Percentiles rank a stretch among this genome's conserved stretches.
phyloP scores from a whole-genome alignment of 2,113 vertebrate genomes.

The Lipophrys pholis region DNA sequence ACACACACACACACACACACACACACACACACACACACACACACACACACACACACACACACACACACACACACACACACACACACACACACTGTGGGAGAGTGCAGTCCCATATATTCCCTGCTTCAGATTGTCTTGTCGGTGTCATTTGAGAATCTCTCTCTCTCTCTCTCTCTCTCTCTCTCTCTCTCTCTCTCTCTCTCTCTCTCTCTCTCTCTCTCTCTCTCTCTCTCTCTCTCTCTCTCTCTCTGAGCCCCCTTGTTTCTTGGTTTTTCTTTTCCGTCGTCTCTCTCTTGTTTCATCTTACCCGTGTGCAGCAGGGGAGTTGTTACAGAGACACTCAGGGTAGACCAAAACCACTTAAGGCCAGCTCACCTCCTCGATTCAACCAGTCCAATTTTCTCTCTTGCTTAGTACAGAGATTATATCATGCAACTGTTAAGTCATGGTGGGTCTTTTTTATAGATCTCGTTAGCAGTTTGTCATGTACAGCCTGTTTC shows the following conservation, averaged over 20 bases:
- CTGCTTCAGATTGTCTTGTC: neutral
- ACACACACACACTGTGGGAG: conserved; percentile 15
- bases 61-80: conserved; percentile 11
- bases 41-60: conserved; percentile 40
- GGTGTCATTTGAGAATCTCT: neutral
- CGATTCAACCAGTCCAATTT: conserved; percentile 17
- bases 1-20: conserved; percentile 38
- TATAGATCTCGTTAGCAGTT: neutral
- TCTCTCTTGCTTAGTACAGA: conserved; percentile 18
- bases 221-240: no score
- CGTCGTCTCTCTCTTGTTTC: conserved; percentile 17
- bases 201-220: conserved; percentile 23
- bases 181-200: no score
- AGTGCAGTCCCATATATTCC: conserved; percentile 36
- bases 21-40: conserved; percentile 66
- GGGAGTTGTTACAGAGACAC: conserved; percentile 22
- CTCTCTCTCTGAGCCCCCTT: neutral
- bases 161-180: neutral
- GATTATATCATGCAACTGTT: neutral
- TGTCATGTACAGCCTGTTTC: neutral
- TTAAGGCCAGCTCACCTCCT: conserved; percentile 3
- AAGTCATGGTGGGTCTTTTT: neutral
- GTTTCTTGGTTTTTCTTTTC: neutral
- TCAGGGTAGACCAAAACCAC: neutral
- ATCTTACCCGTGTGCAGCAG: conserved; percentile 36